These are phyloP conservation scores for Empidonax traillii DNA, from an alignment of 2,113 vertebrate species.

Conservation along the genomic window DNA sequence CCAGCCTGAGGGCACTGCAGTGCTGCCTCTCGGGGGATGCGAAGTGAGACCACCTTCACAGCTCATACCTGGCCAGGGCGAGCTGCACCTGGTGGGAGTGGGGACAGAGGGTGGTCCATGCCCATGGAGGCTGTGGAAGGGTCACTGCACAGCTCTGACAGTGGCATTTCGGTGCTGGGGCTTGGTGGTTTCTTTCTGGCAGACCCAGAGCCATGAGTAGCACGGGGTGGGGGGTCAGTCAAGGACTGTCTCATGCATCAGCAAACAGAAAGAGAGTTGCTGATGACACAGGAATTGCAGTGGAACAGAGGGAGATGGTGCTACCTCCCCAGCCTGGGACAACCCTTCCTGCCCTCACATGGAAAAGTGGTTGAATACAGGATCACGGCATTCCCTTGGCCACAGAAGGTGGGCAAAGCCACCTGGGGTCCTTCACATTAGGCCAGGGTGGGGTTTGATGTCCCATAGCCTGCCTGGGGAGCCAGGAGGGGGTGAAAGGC, in stretches of 20 bases:
- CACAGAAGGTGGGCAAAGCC: not conserved
- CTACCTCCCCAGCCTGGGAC: accelerated
- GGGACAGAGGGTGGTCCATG: not conserved
- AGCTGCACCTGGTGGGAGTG: accelerated
- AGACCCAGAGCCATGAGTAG: accelerated
- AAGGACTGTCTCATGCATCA: not conserved
- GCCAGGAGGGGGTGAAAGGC: not conserved
- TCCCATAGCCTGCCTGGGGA: not conserved
- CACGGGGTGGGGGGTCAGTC: accelerated
- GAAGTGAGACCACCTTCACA: accelerated
- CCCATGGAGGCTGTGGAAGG: accelerated
- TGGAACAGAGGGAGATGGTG: not conserved
- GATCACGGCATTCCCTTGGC: not conserved
- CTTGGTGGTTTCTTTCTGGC: not conserved
- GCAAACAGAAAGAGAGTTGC: not conserved
- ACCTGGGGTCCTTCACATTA: accelerated
- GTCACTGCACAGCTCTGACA: not conserved
- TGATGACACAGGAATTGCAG: accelerated
- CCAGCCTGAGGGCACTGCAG: not conserved
- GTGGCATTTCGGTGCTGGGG: accelerated
- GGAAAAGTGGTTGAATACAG: not conserved
- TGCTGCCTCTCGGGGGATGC: not conserved
- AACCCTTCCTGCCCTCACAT: not conserved
- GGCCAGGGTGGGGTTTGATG: not conserved
- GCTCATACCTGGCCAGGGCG: not conserved